A percentile compares a stretch with the other conserved stretches of the same genome.
These are phyloP conservation scores for Dichetophora obliterata DNA, from an alignment of 2,888 invertebrate genomes.

Conservation along the genomic window DNA sequence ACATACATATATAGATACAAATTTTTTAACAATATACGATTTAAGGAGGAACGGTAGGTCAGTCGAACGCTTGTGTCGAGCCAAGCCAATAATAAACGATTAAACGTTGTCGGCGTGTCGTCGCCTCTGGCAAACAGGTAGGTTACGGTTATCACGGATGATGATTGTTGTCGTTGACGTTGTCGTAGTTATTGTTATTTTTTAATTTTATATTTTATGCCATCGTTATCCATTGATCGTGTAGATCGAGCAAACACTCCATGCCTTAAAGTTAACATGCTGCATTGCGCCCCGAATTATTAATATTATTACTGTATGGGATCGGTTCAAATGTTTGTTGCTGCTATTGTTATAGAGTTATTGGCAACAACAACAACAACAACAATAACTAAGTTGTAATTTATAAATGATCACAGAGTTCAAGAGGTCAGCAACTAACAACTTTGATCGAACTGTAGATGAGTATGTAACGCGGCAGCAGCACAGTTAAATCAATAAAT, in stretches of 20 bases:
- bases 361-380: slow-evolving; percentile 5
- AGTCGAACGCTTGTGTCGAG: slow-evolving; percentile 1
- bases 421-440: slow-evolving; percentile 10
- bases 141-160: slow-evolving; percentile 23
- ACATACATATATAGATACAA: neutral
- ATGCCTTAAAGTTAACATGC: neutral
- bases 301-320: slow-evolving; percentile 4
- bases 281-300: slow-evolving; percentile 10
- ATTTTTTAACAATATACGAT: too few species aligned
- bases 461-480: too few species aligned
- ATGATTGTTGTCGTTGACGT: slow-evolving; percentile 17
- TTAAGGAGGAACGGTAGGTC: neutral
- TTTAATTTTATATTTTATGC: neutral
- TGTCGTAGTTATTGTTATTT: slow-evolving; percentile 2
- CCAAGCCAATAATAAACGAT: slow-evolving; percentile 4
- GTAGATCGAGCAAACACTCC: neutral
- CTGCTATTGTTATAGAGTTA: slow-evolving; percentile 22
- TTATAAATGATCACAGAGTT: slow-evolving; percentile 24
- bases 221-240: neutral
- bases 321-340: slow-evolving; percentile 24
- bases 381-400: slow-evolving; percentile 26
- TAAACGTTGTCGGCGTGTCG: slow-evolving; percentile 22
- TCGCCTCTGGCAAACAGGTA: slow-evolving; percentile 28
- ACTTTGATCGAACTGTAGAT: neutral
- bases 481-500: too few species aligned